Evolutionary conservation across 1,140 invertebrate species (phyloP).

Genomic region (Lasioglossum albipes): DNA sequence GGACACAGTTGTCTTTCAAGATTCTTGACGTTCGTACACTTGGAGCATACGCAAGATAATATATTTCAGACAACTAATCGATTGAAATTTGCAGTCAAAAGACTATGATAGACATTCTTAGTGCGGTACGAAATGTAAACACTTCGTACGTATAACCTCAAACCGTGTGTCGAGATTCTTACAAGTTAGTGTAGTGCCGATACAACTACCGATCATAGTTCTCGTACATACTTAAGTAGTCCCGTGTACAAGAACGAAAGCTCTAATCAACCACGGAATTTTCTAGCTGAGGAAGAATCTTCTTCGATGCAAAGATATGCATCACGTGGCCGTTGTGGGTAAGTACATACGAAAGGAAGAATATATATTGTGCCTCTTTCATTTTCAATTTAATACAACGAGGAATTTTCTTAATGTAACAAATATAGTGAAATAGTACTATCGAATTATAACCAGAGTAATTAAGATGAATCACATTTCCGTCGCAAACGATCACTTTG

Average conservation of each 20-base stretch:
- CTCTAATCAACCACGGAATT: neutral
- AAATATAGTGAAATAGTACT: too few species aligned
- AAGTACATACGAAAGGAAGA: neutral
- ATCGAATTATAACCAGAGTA: too few species aligned
- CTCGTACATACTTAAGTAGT: neutral
- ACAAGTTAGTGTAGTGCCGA: neutral
- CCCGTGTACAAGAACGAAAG: neutral
- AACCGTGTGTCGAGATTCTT: neutral
- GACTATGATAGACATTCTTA: neutral
- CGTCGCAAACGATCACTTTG: too few species aligned
- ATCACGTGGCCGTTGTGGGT: neutral
- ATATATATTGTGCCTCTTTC: too few species aligned
- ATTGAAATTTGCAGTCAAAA: neutral
- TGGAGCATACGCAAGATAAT: neutral
- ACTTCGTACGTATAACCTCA: slow-evolving; percentile 31
- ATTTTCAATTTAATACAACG: neutral
- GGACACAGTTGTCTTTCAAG: neutral
- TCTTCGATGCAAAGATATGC: slow-evolving; percentile 1
- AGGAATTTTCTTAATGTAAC: neutral
- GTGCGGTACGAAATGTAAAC: too few species aligned
- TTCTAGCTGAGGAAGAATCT: too few species aligned
- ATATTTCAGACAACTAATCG: too few species aligned
- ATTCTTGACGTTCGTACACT: neutral
- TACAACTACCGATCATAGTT: neutral
- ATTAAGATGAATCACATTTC: too few species aligned